Conservation (phyloP, 2,797 vertebrate genomes). For the Sorex maritimensis region DNA sequence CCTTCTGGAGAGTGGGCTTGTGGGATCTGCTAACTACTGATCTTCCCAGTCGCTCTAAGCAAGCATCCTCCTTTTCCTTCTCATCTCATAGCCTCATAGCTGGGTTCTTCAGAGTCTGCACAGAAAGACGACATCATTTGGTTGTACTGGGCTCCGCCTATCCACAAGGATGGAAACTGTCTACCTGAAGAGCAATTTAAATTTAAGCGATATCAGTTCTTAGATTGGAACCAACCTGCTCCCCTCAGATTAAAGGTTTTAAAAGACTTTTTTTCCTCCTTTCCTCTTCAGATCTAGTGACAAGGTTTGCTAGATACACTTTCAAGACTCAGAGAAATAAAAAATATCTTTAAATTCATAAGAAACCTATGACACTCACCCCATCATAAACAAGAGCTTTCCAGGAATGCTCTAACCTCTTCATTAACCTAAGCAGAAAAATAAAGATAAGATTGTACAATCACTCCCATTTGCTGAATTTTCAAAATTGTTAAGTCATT, state of each 20-base stretch:
- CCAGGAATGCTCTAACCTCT: constrained; percentile 99
- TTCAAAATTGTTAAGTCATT: constrained; percentile 61
- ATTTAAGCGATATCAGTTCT: neutral
- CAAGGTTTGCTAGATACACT: neutral
- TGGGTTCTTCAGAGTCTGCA: neutral
- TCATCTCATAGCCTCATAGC: neutral
- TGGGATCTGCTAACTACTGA: constrained; percentile 22
- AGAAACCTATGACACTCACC: constrained; percentile 91
- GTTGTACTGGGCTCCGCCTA: neutral
- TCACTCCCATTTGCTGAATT: neutral
- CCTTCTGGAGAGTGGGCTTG: neutral
- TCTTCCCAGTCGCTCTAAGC: neutral
- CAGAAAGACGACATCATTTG: neutral
- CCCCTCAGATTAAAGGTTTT: neutral
- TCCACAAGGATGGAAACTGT: neutral
- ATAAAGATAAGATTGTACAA: constrained; percentile 55
- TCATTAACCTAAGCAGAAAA: constrained; percentile 94
- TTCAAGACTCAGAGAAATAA: constrained; percentile 34
- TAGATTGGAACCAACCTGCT: neutral
- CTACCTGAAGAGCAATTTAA: neutral
- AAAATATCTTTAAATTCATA: constrained; percentile 27
- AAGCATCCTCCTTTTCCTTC: neutral
- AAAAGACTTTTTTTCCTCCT: neutral
- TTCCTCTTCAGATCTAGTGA: neutral
- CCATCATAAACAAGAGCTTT: constrained; percentile 99